Evolutionary conservation across 2,113 vertebrate species (phyloP), one percentile per base, ranked within the genome.

Genomic region (Pollachius pollachius): DNA sequence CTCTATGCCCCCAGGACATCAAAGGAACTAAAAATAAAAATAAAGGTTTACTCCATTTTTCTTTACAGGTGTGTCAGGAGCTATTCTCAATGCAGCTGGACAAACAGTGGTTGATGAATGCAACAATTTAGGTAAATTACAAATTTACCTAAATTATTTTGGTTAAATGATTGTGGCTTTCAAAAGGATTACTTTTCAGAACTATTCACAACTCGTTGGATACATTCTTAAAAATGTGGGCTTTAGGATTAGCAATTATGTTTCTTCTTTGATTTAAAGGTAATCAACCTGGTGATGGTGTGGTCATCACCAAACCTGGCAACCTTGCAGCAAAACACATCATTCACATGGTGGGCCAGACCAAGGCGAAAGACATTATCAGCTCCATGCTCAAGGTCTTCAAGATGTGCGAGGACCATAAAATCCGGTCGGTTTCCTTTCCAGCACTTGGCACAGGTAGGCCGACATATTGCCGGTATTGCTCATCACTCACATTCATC

Each of bases 401-500:
- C 27, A 77, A 73, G 59, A 65, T 68, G 62, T 89, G 87, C 62
- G 77, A 87, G 52, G 65, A 71, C n/a, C 76, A 79, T 12, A 74
- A 81, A 41, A 80, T 85, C 27, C 74, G 74, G 27, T 87, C 84
- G 0, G 82, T 89, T n/a, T 77, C 87, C 12, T 86, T 89, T 18
- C 87, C 85, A 34, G 82, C 85, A 67, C 69, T 89, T 16, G 87
- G 87, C 61, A 87, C 87, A 69, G 87, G 87, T 86, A 83, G 37
- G 73, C n/a, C 5, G 11, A 48, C 41, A 52, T 56, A 18, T 27
- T 58, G 19, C 58, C 9, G 52, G 41, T 60, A 21, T 8, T 11
- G 25, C 34, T 25, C 41, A 60, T 52, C 18, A 19, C 19, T 23
- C 30, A 5, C 8, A 48, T 12, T 48, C 8, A 48, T 48, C 12